These are phyloP conservation scores for Pitangus sulphuratus DNA, from an alignment of 2,797 vertebrate genomes.

Conservation along the genomic window DNA sequence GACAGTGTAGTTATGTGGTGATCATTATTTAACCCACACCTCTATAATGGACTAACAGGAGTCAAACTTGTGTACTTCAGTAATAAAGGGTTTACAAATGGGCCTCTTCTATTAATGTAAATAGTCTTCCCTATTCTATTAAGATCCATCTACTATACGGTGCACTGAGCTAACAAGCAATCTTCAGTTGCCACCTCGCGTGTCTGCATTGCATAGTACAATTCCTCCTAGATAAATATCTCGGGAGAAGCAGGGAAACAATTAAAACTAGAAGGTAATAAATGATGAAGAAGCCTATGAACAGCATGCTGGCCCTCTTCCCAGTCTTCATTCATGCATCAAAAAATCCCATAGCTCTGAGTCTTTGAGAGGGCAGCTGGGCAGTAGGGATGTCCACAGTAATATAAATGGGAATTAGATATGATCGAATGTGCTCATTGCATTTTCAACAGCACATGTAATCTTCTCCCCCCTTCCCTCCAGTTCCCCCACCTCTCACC, in stretches of 20 bases:
- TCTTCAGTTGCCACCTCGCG: slow-evolving; percentile 45
- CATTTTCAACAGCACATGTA: slow-evolving; percentile 76
- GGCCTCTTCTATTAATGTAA: slow-evolving; percentile 24
- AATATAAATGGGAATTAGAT: slow-evolving; percentile 81
- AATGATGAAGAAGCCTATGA: slow-evolving; percentile 79
- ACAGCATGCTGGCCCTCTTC: slow-evolving; percentile 75
- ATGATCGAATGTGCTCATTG: slow-evolving; percentile 75
- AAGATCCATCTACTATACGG: background rate
- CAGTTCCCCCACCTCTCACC: slow-evolving; percentile 58
- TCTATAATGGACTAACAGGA: slow-evolving; percentile 25
- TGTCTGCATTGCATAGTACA: slow-evolving; percentile 48
- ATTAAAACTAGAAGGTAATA: slow-evolving; percentile 85
- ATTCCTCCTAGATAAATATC: slow-evolving; percentile 78
- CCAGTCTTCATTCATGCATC: slow-evolving; percentile 81
- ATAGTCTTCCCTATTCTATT: slow-evolving; percentile 7
- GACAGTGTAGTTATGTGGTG: slow-evolving; percentile 1
- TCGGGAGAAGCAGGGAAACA: slow-evolving; percentile 80
- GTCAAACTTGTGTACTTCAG: slow-evolving; percentile 38
- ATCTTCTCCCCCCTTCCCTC: slow-evolving; percentile 65
- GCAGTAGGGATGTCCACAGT: slow-evolving; percentile 77
- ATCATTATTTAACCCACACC: slow-evolving; percentile 32
- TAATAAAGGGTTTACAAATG: slow-evolving; percentile 47
- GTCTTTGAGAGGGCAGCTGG: slow-evolving; percentile 81
- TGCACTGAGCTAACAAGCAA: slow-evolving; percentile 42
- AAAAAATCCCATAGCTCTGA: slow-evolving; percentile 75